phyloP scores from a whole-genome alignment of 1,140 invertebrate species.

The Polypedilum pembai region DNA sequence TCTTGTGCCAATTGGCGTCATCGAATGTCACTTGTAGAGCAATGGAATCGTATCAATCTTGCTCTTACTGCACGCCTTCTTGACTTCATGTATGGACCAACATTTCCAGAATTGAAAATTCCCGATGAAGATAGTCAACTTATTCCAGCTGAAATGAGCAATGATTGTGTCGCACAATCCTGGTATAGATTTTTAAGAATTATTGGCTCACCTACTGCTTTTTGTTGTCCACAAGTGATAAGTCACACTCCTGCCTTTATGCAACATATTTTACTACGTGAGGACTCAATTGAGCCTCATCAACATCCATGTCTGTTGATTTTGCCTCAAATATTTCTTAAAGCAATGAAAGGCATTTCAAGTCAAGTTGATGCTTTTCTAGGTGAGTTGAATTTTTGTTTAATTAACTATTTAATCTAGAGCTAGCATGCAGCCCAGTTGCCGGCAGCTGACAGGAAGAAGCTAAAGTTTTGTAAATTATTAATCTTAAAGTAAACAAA shows the following conservation, averaged over 20 bases:
- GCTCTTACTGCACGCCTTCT: conserved; percentile 77
- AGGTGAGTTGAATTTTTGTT: conserved; percentile 53
- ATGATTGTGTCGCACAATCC: conserved; percentile 83
- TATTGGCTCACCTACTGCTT: conserved; percentile 87
- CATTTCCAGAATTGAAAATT: conserved; percentile 78
- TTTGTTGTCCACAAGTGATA: conserved; percentile 78
- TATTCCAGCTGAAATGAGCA: conserved; percentile 73
- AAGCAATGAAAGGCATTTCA: conserved; percentile 88
- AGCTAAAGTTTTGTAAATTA: too few relatives aligned
- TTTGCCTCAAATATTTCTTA: conserved; percentile 83
- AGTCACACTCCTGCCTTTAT: conserved; percentile 79
- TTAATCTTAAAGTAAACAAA: too few relatives aligned
- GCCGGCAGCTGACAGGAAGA: too few relatives aligned
- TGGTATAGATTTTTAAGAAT: conserved; percentile 92
- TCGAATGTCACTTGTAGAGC: conserved; percentile 80
- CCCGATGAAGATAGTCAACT: conserved; percentile 75
- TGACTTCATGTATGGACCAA: conserved; percentile 80
- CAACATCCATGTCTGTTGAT: conserved; percentile 84
- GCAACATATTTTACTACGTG: conserved; percentile 62
- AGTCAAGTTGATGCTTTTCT: conserved; percentile 92
- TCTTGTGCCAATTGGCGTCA: conserved; percentile 90
- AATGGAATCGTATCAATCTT: conserved; percentile 91
- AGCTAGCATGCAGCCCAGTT: too few relatives aligned
- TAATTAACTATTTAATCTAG: too few relatives aligned
- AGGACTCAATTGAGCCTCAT: conserved; percentile 72